Base-by-base conservation (phyloP, 1,140 invertebrate genomes). In the Onthophagus taurus region DNA sequence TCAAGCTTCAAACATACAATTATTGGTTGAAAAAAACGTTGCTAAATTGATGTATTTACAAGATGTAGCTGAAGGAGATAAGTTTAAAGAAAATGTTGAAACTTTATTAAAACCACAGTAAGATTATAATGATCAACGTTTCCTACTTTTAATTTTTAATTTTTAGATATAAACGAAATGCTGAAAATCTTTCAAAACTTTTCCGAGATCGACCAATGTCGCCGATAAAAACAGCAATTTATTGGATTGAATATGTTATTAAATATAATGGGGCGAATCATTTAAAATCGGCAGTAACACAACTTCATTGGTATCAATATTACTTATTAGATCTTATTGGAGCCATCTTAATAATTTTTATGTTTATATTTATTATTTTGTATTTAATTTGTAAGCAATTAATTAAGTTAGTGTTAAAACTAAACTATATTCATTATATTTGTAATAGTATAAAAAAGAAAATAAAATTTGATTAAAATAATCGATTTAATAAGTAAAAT, bases 261-360 rank as follows among this genome's bases (percentile, higher is more conserved):
- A 36, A 51, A 16, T 44, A 60, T 48, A 64, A 71, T 35, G 72
- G 72, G n/a, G 68, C 67, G 2, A 58, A 57, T 4, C 74, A 75
- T 53, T 50, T 79, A 2, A 63, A 60, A n/a, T 64, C 69, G 7
- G 57, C 67, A 0, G 61, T 64, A 0, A 53, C 58, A 2, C 60
- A 71, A 24, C 56, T 78, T 7, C 31, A 63, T 1, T 72, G 70
- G 64, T 65, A 64, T 36, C 58, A 75, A 50, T 71, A 68, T 49
- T 60, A 69, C 20, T 61, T 72, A 20, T 45, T 78, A 30, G 71
- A 79, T 49, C 60, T 79, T 23, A 23, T 23, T n/a, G n/a, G n/a
- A n/a, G n/a, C n/a, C n/a, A n/a, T n/a, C n/a, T n/a, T n/a, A n/a
- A n/a, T n/a, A n/a, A n/a, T n/a, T n/a, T n/a, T n/a, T n/a, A n/a